Conservation (phyloP, 2,888 invertebrate genomes). For the Brachyptera risi region DNA sequence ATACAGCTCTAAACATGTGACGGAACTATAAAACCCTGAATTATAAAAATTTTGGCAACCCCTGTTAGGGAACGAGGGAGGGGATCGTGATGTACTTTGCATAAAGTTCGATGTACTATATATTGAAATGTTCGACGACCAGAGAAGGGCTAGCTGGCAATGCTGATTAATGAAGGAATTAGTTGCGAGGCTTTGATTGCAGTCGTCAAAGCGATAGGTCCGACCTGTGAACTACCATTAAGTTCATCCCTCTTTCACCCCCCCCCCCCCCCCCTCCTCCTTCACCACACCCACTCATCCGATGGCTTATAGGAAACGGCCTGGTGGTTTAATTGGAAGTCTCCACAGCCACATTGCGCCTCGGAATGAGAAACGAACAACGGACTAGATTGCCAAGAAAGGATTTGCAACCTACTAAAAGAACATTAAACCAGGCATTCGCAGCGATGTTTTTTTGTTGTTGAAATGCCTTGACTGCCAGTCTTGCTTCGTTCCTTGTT, state of each 20-base stretch:
- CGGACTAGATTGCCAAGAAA: constrained; percentile 17
- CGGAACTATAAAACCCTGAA: too few species aligned
- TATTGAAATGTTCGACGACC: neutral
- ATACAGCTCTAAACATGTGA: too few species aligned
- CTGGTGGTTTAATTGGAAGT: constrained; percentile 16
- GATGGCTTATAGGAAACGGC: neutral
- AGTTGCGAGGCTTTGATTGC: neutral
- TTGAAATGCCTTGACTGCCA: too few species aligned
- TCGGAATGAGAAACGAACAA: too few species aligned
- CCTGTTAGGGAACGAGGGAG: too few species aligned
- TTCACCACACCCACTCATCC: too few species aligned
- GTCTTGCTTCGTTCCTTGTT: too few species aligned
- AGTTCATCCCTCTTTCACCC: neutral
- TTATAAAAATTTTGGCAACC: too few species aligned
- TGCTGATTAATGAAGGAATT: neutral
- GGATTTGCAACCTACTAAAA: constrained; percentile 14
- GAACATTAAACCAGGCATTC: constrained; percentile 7
- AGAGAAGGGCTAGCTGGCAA: neutral
- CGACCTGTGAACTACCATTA: neutral
- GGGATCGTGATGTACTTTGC: too few species aligned
- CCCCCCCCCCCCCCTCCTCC: neutral
- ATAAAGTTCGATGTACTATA: too few species aligned
- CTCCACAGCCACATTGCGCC: too few species aligned
- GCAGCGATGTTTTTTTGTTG: neutral
- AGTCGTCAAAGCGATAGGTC: too few species aligned